Base-by-base conservation (phyloP, 1,140 invertebrate species). In the Venturia canescens region DNA sequence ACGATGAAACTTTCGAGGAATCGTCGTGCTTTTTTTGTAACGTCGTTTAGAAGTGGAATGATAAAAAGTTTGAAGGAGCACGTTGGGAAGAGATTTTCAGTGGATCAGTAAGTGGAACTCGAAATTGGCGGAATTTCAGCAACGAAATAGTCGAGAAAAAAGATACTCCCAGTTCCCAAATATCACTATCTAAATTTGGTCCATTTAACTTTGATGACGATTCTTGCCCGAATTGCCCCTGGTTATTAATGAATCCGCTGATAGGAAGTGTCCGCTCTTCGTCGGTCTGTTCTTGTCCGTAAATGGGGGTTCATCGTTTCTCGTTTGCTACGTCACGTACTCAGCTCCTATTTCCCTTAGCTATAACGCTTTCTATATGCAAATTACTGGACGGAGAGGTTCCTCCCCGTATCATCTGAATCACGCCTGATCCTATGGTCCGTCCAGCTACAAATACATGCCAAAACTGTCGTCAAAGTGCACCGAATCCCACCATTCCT, bases 271-370 rank as follows among this genome's bases (percentile, higher is more conserved):
- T 90, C 89, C 88, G 86, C 86, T n/a, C 16, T 18, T 21, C 86
- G 77, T 76, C 50, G 44, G 77, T 70, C 71, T 48, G 27, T 66
- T 66, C 79, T 26, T 89, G 84, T 85, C 81, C 74, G 87, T 82
- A 85, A 87, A 86, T 85, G 84, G 87, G 84, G 87, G 27, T 69
- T 34, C 74, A 81, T 70, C 63, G 50, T 79, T 76, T 26, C 34
- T 70, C 76, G 34, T 76, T 50, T 53, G 48, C 53, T 38, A 85
- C 88, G 89, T 91, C 91, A 91, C 90, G 90, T 91, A 91, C 86
- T 89, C 86, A 85, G 88, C 90, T 92, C 91, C 91, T 91, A 92
- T 92, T 92, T 92, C 91, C 91, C 89, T 91, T 91, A 90, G 88
- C 89, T 90, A 66, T 77, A 86, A 90, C 90, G 88, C 90, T 91